Evolutionary conservation across 2,113 vertebrate species (phyloP).

Genomic region (Cepphus grylle): DNA sequence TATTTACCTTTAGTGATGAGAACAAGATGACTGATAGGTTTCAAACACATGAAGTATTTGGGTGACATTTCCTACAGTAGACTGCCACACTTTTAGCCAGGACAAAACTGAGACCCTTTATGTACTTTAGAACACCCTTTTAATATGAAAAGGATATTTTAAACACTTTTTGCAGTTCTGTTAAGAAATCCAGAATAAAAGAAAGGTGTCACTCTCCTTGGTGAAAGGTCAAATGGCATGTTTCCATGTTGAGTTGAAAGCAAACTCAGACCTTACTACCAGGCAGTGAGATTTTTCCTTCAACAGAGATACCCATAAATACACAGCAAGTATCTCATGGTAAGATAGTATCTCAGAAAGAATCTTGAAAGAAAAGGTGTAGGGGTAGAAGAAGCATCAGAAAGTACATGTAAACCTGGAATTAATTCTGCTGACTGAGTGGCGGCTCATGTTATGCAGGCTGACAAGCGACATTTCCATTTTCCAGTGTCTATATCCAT

Average conservation of each 20-base stretch:
- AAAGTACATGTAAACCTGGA: not conserved
- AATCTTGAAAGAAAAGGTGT: not conserved
- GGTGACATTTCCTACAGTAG: not conserved
- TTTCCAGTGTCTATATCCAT: not conserved
- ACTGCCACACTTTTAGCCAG: not conserved
- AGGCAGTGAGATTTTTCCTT: not conserved
- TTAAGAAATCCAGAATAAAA: conserved; percentile 4
- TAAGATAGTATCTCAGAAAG: not conserved
- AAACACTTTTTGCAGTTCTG: not conserved
- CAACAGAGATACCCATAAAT: not conserved
- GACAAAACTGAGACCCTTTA: not conserved
- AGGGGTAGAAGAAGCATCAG: not conserved
- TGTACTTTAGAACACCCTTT: not conserved
- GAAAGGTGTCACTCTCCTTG: not conserved
- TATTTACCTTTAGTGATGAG: not conserved
- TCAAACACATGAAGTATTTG: not conserved
- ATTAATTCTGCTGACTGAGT: not conserved
- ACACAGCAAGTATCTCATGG: not conserved
- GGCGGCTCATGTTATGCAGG: not conserved
- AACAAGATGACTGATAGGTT: not conserved
- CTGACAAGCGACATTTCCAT: not conserved
- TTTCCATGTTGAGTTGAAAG: not conserved
- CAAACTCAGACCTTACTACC: not conserved
- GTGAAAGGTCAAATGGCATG: not conserved
- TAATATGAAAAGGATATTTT: not conserved